Conservation (phyloP, 2,113 vertebrate species). For the Crotalus tigris region DNA sequence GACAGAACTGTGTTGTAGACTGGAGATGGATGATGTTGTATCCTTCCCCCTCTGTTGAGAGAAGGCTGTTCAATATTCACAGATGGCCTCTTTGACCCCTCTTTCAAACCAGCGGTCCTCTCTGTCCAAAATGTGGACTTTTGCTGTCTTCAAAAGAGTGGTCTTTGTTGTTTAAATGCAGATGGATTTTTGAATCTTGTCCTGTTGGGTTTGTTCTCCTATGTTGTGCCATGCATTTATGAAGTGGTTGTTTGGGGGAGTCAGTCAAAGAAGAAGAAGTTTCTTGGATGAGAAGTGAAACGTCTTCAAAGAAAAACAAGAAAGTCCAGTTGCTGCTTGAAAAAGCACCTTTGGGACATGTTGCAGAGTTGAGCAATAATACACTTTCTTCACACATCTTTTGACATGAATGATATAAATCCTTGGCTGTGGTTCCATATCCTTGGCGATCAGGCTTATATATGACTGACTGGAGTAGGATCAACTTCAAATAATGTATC, state of each 20-base stretch:
- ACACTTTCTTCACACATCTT: not conserved
- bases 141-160: not conserved
- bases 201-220: not conserved
- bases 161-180: not conserved
- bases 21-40: not conserved
- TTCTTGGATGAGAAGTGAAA: not conserved
- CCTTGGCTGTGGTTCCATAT: not conserved
- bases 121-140: not conserved
- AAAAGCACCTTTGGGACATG: not conserved
- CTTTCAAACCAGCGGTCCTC: not conserved
- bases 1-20: not conserved
- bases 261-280: not conserved
- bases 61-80: not conserved
- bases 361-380: not conserved
- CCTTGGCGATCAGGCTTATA: not conserved
- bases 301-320: not conserved
- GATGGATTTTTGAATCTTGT: not conserved
- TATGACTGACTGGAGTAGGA: not conserved
- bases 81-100: not conserved
- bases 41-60: not conserved
- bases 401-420: not conserved
- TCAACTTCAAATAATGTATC: not conserved
- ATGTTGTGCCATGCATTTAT: not conserved
- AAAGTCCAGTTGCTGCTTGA: not conserved
- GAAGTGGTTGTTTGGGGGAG: not conserved